Evolutionary conservation across 2,113 vertebrate species (phyloP).

Genomic region (Crocuta crocuta): DNA sequence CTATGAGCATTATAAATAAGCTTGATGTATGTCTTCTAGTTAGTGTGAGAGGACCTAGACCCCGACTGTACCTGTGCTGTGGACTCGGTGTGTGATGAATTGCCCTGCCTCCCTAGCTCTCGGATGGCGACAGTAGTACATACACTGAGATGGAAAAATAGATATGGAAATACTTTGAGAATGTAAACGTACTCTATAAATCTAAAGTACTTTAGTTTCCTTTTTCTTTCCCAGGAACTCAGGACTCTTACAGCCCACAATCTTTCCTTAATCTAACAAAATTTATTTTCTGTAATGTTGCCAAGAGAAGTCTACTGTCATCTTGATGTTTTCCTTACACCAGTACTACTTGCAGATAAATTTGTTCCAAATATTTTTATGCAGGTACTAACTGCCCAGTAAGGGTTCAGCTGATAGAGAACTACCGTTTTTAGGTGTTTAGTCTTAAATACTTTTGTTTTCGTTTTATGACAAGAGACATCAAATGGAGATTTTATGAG

Average conservation of each 20-base stretch:
- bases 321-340: background rate
- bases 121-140: background rate
- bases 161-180: background rate
- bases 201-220: background rate
- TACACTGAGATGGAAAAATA: background rate
- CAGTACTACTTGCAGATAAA: background rate
- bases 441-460: background rate
- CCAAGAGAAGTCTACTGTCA: background rate
- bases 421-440: conserved; percentile 6
- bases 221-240: background rate
- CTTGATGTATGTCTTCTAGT: background rate
- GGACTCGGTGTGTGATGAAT: background rate
- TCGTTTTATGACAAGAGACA: conserved; percentile 15
- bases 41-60: background rate
- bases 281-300: conserved; percentile 8
- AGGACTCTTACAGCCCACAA: background rate
- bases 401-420: background rate
- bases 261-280: background rate
- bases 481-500: conserved; percentile 12
- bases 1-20: background rate
- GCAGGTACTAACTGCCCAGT: background rate
- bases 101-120: background rate
- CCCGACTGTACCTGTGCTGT: background rate
- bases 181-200: background rate
- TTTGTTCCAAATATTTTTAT: conserved; percentile 18